Percentiles rank a stretch among this genome's conserved stretches.
phyloP scores from a whole-genome alignment of 2,888 invertebrate genomes.

The Elgonia sp. region DNA sequence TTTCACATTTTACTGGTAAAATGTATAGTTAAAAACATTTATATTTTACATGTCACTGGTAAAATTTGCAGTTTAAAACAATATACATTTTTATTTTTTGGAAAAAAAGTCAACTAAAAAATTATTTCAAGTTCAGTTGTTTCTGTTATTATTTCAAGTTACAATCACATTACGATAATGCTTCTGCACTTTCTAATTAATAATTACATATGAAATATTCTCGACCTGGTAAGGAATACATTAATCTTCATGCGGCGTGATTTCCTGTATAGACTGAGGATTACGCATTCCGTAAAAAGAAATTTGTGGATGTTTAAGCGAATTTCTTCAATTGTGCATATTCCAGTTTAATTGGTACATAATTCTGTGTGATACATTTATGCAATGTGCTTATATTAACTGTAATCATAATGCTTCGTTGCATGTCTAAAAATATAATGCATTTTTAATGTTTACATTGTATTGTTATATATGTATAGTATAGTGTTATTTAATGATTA shows the following conservation, averaged over 20 bases:
- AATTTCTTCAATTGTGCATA: neutral
- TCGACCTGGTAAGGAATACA: constrained; percentile 30
- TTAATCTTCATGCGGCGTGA: constrained; percentile 11
- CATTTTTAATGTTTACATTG: too few relatives aligned
- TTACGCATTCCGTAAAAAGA: constrained; percentile 22
- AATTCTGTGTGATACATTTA: neutral
- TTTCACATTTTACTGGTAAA: too few relatives aligned
- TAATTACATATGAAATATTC: neutral
- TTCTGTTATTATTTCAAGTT: neutral
- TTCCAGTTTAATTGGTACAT: neutral
- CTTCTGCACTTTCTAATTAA: constrained; percentile 30
- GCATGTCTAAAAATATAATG: too few relatives aligned
- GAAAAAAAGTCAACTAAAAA: too few relatives aligned
- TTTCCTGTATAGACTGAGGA: neutral
- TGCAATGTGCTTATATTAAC: neutral
- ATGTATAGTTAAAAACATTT: too few relatives aligned
- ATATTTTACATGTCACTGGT: too few relatives aligned
- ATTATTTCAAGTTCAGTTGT: neutral
- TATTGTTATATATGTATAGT: too few relatives aligned
- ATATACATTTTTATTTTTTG: too few relatives aligned
- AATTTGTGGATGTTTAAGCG: neutral
- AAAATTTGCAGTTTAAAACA: too few relatives aligned
- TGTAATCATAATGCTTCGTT: too few relatives aligned
- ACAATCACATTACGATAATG: constrained; percentile 11
- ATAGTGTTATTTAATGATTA: too few relatives aligned